Base-by-base conservation (phyloP, 2,888 invertebrate genomes). In the Drosophila neutralis region DNA sequence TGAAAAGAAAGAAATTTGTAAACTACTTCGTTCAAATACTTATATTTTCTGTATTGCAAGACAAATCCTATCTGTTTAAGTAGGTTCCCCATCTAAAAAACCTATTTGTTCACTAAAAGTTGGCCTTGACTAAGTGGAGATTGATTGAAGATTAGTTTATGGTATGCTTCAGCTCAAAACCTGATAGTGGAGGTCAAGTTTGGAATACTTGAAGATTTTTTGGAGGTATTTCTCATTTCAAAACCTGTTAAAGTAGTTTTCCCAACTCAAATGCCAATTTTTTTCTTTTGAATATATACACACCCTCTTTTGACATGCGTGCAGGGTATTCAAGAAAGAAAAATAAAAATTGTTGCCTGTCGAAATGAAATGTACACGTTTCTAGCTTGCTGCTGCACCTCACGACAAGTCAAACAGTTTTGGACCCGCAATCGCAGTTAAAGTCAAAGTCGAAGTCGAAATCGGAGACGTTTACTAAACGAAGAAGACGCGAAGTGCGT, bases 351-450 rank as follows among this genome's bases (percentile, higher is more conserved):
- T 74, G 58, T 73, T 77, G 70, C 69, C 68, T 73, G 63, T 74
- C 69, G 59, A 73, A 75, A 69, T 74, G 51, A 76, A 85, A 85
- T 71, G 72, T 78, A 85, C 83, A 83, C 83, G 78, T 83, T 85
- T 74, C 69, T 73, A 69, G 69, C 11, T 40, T 53, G n/a, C 15
- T 40, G 57, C 73, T 82, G 82, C 82, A 81, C 69, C 82, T 78
- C 76, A 69, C 80, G 83, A 69, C 74, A 56, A 69, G 59, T 64
- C 56, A 59, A 71, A 57, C 56, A 62, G 40, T 66, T 66, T 60
- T 45, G 42, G 61, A 53, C 62, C 53, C 48, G 36, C 42, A 48
- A 70, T 29, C 40, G 56, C 40, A 56, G 29, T 40, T 40, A 13
- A 56, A 56, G 54, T 54, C 27, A n/a, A 40, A 38, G 29, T 53